Evolutionary conservation across 1,140 invertebrate genomes (phyloP).

Genomic region (Zaprionus vittiger): DNA sequence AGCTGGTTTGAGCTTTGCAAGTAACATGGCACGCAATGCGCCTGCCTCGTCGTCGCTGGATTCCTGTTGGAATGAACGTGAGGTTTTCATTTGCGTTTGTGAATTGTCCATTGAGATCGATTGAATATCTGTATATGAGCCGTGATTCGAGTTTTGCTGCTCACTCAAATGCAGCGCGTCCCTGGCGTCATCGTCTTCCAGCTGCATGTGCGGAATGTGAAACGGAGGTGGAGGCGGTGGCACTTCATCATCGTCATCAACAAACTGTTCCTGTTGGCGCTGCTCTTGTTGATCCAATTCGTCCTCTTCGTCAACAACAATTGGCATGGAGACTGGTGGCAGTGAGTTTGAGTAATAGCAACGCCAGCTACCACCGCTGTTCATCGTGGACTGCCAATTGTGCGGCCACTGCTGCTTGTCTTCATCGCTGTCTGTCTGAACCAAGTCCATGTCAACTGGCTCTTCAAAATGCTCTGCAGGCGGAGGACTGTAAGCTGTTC

Average conservation of each 20-base stretch:
- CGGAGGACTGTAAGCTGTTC: slow-evolving; percentile 41
- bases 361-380: slow-evolving; percentile 55
- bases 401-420: slow-evolving; percentile 42
- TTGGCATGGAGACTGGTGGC: slow-evolving; percentile 62
- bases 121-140: slow-evolving; percentile 56
- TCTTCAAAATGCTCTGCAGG: slow-evolving; percentile 29
- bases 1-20: slow-evolving; percentile 57
- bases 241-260: slow-evolving; percentile 61
- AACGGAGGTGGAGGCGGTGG: slow-evolving; percentile 67
- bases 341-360: slow-evolving; percentile 54
- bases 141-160: slow-evolving; percentile 48
- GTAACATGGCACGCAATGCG: slow-evolving; percentile 68
- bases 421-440: slow-evolving; percentile 75
- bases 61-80: slow-evolving; percentile 23
- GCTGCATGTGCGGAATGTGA: slow-evolving; percentile 62
- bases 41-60: slow-evolving; percentile 75
- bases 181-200: slow-evolving; percentile 67
- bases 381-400: slow-evolving; percentile 42
- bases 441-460: slow-evolving; percentile 81
- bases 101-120: slow-evolving; percentile 71
- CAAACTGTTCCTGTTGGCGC: neutral
- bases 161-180: slow-evolving; percentile 60
- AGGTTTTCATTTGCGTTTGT: slow-evolving; percentile 38
- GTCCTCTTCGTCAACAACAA: slow-evolving; percentile 68
- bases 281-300: slow-evolving; percentile 18